These are phyloP conservation scores for Anhinga rufa DNA, from an alignment of 2,113 vertebrate genomes.

Conservation along the genomic window DNA sequence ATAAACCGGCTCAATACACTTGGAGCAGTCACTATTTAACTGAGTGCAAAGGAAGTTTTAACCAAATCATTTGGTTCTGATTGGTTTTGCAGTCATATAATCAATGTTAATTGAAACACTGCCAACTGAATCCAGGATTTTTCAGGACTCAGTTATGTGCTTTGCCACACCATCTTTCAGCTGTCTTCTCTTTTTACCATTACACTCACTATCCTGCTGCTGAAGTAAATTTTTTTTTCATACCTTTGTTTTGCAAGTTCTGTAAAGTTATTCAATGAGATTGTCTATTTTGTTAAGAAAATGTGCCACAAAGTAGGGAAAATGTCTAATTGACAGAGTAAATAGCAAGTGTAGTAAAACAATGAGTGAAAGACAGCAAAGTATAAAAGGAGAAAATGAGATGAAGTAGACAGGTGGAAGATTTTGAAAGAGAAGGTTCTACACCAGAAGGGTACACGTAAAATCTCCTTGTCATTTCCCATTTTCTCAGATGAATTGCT, in stretches of 20 bases:
- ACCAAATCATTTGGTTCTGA: not conserved
- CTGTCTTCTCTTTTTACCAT: not conserved
- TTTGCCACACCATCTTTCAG: not conserved
- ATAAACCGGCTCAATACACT: not conserved
- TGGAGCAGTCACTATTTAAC: not conserved
- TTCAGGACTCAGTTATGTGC: not conserved
- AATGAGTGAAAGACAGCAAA: not conserved
- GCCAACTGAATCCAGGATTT: not conserved
- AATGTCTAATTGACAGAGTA: not conserved
- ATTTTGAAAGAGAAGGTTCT: not conserved
- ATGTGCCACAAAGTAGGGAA: not conserved
- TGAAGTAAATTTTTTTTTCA: not conserved
- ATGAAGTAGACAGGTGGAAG: not conserved
- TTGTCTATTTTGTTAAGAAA: not conserved
- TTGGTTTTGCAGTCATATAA: not conserved
- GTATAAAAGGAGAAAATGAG: not conserved
- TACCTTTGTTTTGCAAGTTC: not conserved
- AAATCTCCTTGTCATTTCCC: not conserved
- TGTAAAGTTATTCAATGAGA: not conserved
- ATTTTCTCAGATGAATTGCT: not conserved
- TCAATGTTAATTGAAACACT: not conserved
- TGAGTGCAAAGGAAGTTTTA: not conserved
- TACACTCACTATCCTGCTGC: not conserved
- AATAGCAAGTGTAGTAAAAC: not conserved
- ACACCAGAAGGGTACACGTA: fast-evolving